Conservation (phyloP, 2,888 invertebrate species). For the Watsonalla cultraria region DNA sequence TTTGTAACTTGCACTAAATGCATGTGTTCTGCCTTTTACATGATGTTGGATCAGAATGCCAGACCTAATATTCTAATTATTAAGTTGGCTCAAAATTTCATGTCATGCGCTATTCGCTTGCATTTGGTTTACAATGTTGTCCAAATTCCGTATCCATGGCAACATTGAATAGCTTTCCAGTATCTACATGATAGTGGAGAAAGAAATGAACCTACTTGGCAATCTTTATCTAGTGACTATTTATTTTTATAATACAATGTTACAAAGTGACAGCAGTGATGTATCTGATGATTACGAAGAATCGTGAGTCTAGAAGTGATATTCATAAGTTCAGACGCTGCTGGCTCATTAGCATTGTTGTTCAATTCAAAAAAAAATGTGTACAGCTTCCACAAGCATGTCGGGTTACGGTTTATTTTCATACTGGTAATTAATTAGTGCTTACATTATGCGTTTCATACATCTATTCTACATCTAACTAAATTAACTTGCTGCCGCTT, state of each 20-base stretch:
- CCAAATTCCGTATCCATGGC: conserved; percentile 52
- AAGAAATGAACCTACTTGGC: too few relatives aligned
- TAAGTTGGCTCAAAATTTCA: not conserved
- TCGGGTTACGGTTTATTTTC: not conserved
- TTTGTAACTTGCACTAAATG: too few relatives aligned
- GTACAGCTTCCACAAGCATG: not conserved
- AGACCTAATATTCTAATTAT: too few relatives aligned
- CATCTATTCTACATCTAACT: not conserved
- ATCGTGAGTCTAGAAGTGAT: conserved; percentile 1
- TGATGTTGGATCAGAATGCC: too few relatives aligned
- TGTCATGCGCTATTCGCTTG: not conserved
- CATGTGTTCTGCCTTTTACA: too few relatives aligned
- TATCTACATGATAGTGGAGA: not conserved
- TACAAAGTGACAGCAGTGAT: not conserved
- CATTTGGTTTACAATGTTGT: conserved; percentile 42
- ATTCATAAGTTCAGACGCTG: not conserved
- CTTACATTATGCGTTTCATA: not conserved
- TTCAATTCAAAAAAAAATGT: not conserved
- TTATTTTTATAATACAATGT: not conserved
- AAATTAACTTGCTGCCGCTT: too few relatives aligned
- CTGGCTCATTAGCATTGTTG: not conserved
- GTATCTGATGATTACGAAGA: not conserved
- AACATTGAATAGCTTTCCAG: conserved; percentile 66
- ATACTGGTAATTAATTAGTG: not conserved
- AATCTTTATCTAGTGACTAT: too few relatives aligned